phyloP scores from a whole-genome alignment of 92 coral and sea anemone species.

The Zoanthus sansibaricus region DNA sequence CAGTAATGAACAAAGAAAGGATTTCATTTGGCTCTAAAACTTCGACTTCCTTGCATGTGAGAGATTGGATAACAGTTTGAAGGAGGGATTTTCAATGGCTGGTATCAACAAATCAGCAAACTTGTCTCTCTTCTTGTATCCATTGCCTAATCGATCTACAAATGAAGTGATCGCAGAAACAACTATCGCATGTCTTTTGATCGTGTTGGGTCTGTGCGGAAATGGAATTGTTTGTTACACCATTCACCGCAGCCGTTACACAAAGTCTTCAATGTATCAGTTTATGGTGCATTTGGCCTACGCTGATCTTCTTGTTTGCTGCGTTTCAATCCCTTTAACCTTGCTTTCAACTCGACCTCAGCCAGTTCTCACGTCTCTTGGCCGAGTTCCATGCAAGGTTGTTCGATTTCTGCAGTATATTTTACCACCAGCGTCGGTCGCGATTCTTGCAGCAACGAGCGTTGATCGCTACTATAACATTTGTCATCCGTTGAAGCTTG shows the following conservation, averaged over 20 bases:
- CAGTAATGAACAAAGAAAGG: not conserved
- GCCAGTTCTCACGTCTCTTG: constrained; percentile 58
- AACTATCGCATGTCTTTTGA: constrained; percentile 61
- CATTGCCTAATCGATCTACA: constrained; percentile 53
- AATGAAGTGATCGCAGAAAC: constrained; percentile 71
- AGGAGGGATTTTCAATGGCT: not conserved
- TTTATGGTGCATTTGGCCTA: constrained; percentile 75
- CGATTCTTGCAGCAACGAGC: constrained; percentile 74
- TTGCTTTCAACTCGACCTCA: constrained; percentile 68
- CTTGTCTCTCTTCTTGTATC: constrained; percentile 35
- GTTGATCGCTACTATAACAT: constrained; percentile 77
- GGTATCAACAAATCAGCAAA: not conserved
- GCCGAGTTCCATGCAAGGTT: constrained; percentile 57
- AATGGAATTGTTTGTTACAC: constrained; percentile 77
- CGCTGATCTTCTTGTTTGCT: constrained; percentile 77
- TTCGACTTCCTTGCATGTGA: not conserved
- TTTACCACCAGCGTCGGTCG: constrained; percentile 83
- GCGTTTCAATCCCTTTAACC: constrained; percentile 76
- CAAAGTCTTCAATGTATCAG: constrained; percentile 79
- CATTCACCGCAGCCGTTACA: constrained; percentile 66
- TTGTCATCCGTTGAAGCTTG: constrained; percentile 66
- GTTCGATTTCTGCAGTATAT: constrained; percentile 76
- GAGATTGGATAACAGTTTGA: constrained; percentile 7
- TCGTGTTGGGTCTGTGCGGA: constrained; percentile 69
- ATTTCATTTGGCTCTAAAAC: not conserved